Conservation (phyloP, 2,113 vertebrate genomes). For the Crotalus tigris region DNA sequence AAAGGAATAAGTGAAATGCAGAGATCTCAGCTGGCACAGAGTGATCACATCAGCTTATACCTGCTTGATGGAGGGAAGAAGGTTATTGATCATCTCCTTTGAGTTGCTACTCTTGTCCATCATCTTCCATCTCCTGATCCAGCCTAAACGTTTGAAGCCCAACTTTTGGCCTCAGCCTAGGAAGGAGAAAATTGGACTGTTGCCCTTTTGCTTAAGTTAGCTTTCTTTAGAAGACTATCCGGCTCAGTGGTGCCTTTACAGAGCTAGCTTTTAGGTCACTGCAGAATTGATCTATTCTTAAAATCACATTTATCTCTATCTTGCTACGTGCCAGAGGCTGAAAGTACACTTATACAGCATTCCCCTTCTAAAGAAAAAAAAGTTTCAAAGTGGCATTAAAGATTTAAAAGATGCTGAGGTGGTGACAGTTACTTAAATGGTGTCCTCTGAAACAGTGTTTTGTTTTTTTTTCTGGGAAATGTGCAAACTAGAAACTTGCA, state of each 20-base stretch:
- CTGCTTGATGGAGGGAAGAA: neutral
- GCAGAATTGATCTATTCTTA: neutral
- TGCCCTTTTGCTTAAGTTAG: neutral
- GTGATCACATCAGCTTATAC: neutral
- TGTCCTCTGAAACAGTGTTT: neutral
- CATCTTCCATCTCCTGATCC: neutral
- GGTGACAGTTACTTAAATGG: neutral
- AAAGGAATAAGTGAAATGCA: conserved; percentile 9
- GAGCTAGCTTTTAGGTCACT: neutral
- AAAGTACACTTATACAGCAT: neutral
- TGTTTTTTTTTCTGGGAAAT: neutral
- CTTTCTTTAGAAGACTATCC: neutral
- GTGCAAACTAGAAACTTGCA: neutral
- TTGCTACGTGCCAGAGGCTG: neutral
- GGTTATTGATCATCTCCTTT: neutral
- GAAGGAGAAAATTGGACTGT: neutral
- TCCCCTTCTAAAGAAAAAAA: neutral
- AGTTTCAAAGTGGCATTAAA: neutral
- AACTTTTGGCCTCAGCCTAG: neutral
- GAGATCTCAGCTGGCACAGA: conserved; percentile 32
- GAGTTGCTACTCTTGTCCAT: neutral
- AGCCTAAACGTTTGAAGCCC: neutral
- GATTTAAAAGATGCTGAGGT: neutral
- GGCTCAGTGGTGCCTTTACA: neutral
- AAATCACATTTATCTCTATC: neutral